These are phyloP conservation scores for Thaumatotibia leucotreta DNA, from an alignment of 1,140 invertebrate genomes.

Conservation along the genomic window DNA sequence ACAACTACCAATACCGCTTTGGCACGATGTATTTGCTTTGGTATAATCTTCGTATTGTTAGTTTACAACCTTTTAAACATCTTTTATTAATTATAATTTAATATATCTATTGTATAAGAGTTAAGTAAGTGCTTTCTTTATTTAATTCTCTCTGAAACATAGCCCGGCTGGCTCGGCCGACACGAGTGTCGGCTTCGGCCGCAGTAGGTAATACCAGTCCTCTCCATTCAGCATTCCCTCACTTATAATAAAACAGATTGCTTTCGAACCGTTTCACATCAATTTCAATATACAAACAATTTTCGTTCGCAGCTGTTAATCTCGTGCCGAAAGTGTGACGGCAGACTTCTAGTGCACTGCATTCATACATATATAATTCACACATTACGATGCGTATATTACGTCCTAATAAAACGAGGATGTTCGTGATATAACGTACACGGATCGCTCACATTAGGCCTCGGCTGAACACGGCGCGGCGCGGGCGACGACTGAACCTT, in stretches of 20 bases:
- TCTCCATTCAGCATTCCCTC: background rate
- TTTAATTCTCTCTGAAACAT: conserved; percentile 43
- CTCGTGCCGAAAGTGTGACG: background rate
- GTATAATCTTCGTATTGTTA: conserved; percentile 66
- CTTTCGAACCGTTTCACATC: background rate
- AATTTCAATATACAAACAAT: background rate
- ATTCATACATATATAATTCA: background rate
- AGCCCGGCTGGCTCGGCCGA: conserved; percentile 22
- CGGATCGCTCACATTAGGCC: background rate
- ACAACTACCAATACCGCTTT: conserved; percentile 61
- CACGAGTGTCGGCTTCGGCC: background rate
- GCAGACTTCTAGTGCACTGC: background rate
- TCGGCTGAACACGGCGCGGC: background rate
- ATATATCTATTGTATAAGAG: conserved; percentile 57
- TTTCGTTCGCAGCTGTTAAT: background rate
- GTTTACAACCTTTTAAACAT: conserved; percentile 73
- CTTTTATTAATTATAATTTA: conserved; percentile 60
- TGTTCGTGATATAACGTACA: background rate
- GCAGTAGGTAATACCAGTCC: background rate
- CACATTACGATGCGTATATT: background rate
- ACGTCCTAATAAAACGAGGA: background rate
- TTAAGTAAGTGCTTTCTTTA: conserved; percentile 29
- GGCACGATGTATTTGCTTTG: conserved; percentile 45
- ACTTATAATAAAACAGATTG: background rate
- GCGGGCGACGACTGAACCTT: conserved; percentile 16